Base-by-base conservation (phyloP, 2,797 vertebrate genomes). In the Amazona finschi region DNA sequence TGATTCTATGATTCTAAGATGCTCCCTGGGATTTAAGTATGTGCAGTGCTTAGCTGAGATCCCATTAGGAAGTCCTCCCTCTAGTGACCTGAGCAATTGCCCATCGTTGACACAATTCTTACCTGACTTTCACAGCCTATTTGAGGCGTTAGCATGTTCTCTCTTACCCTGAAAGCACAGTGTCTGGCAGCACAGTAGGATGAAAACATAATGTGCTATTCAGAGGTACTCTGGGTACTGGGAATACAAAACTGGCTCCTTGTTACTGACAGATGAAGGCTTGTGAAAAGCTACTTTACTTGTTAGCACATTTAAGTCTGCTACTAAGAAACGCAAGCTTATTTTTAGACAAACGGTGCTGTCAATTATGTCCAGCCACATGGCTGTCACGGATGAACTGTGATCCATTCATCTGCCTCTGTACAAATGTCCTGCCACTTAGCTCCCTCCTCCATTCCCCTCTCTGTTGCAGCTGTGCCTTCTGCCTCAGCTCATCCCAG, bases 181-280 rank as follows among this genome's bases (percentile, higher is more conserved):
- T 69, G 53, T 89, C 82, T 85, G 75, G 82, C 83, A 94, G 85
- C 82, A 85, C 76, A 85, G 79, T 46, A 64, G 89, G 92, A 84
- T 88, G 82, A 73, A 94, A 96, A 93, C 79, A 88, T 76, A 83
- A 89, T 71, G 91, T 95, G 85, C 67, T 94, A 52, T 84, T 96
- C 87, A 93, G 85, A 81, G 73, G 58, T 64, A 38, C 66, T 85
- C 82, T 52, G 39, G 91, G 89, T 85, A 80, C 78, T 52, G 31
- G 70, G 73, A 95, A 84, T 71, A 92, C 43, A 72, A 70, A 95
- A 47, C 65, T 53, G 87, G 73, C 38, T 89, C 52, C 66, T 81
- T 11, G 24, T 25, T 81, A 67, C 31, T 78, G 89, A 87, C 87
- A 92, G 92, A 92, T 85, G 92, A 96, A 92, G 75, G 81, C 73